These are phyloP conservation scores for Xyliphius kryptos DNA, from an alignment of 2,113 vertebrate genomes.

Conservation along the genomic window DNA sequence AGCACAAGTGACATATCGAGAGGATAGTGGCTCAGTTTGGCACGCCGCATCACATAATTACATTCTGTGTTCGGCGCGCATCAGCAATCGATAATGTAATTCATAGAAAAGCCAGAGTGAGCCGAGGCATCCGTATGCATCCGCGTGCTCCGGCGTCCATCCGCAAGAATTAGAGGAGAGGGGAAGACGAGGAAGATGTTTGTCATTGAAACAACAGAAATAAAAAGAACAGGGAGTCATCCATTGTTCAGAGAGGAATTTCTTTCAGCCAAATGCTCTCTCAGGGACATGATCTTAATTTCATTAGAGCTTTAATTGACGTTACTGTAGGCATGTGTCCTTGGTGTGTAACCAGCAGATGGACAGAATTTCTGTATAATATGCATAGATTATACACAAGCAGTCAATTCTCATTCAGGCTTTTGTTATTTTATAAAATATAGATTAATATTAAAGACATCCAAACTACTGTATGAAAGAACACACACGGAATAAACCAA, in stretches of 20 bases:
- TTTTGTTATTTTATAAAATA: too few relatives aligned
- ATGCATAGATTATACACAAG: too few relatives aligned
- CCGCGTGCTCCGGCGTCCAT: constrained; percentile 51
- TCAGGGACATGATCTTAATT: constrained; percentile 38
- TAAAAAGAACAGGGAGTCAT: constrained; percentile 36
- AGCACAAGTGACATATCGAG: constrained; percentile 38
- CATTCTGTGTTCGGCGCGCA: constrained; percentile 79
- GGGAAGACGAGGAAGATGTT: constrained; percentile 34
- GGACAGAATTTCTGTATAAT: too few relatives aligned
- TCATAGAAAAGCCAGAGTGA: constrained; percentile 67
- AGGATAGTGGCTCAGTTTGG: constrained; percentile 33
- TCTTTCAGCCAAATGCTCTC: constrained; percentile 42
- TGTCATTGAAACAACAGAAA: constrained; percentile 59
- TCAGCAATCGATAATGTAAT: constrained; percentile 83
- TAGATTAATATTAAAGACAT: too few relatives aligned
- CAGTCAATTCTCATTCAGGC: too few relatives aligned
- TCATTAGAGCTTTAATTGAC: constrained; percentile 42
- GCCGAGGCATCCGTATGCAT: constrained; percentile 58
- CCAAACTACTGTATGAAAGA: too few relatives aligned
- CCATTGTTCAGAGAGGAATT: constrained; percentile 52
- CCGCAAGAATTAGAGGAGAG: constrained; percentile 53
- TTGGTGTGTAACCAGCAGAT: constrained; percentile 25
- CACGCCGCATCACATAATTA: constrained; percentile 74
- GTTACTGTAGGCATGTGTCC: constrained; percentile 33
- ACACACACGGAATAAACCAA: too few relatives aligned